These are phyloP conservation scores for Scaptodrosophila lebanonensis DNA, from an alignment of 1,140 invertebrate species.

Conservation along the genomic window DNA sequence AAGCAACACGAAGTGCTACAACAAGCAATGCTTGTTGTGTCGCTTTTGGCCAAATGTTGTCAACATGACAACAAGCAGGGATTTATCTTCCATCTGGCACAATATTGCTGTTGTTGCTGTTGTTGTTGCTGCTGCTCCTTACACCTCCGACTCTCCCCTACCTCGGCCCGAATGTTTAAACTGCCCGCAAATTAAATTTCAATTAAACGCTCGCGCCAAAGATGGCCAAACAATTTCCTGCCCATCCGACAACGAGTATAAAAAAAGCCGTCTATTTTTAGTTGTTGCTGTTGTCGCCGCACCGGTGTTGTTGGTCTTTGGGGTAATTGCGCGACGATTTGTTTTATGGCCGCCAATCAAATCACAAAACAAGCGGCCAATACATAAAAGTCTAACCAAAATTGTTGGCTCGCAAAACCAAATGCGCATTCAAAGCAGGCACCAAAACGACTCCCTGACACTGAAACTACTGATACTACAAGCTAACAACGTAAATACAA, in stretches of 20 bases:
- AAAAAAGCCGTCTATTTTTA: background rate
- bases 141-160: too few species aligned
- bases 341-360: conserved; percentile 61
- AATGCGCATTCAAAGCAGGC: conserved; percentile 67
- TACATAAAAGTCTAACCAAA: conserved; percentile 39
- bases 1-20: too few species aligned
- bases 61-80: too few species aligned
- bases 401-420: conserved; percentile 43
- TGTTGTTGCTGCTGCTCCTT: too few species aligned
- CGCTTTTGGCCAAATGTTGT: too few species aligned
- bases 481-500: conserved; percentile 43
- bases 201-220: conserved; percentile 21
- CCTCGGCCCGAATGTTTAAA: too few species aligned
- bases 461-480: conserved; percentile 28
- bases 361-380: conserved; percentile 26
- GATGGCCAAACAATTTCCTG: conserved; percentile 35
- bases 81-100: too few species aligned
- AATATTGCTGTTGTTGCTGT: too few species aligned
- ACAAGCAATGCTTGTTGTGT: too few species aligned
- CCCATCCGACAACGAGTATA: background rate
- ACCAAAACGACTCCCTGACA: conserved; percentile 20
- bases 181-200: conserved; percentile 19
- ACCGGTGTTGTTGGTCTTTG: conserved; percentile 31
- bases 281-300: conserved; percentile 11
- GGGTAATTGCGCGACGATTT: conserved; percentile 58